phyloP scores from a whole-genome alignment of 2,797 vertebrate species.

The Oreortyx pictus region DNA sequence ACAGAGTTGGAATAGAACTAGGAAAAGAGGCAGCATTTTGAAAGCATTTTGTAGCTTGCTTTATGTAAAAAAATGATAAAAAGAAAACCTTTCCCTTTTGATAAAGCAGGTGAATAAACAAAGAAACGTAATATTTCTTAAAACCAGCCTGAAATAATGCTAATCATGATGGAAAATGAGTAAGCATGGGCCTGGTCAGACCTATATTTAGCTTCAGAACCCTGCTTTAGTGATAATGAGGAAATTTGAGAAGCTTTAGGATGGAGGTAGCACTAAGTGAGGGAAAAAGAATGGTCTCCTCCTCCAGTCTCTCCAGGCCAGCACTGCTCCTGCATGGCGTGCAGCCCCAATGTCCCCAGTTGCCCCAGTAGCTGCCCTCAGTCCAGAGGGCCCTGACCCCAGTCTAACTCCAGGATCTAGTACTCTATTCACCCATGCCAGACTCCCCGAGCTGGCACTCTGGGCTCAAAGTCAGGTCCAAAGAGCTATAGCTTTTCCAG shows the following conservation, averaged over 20 bases:
- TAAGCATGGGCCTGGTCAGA: background rate
- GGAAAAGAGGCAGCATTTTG: background rate
- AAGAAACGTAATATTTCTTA: background rate
- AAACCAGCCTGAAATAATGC: background rate
- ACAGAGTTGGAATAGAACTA: background rate
- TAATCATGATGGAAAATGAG: background rate
- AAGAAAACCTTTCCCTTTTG: background rate
- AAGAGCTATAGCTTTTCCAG: too few relatives aligned
- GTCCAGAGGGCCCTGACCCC: background rate
- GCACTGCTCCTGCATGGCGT: background rate
- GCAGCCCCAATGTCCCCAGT: background rate
- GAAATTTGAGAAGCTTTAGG: background rate
- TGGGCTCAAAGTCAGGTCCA: too few relatives aligned
- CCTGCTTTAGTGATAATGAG: background rate
- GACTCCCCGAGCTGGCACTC: background rate
- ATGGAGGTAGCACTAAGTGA: background rate
- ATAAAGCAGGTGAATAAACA: background rate
- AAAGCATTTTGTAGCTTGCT: background rate
- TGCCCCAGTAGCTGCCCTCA: background rate
- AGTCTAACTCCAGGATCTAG: background rate
- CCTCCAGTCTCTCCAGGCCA: background rate
- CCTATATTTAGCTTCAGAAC: background rate
- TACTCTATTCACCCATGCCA: too few relatives aligned
- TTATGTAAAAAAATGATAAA: background rate
- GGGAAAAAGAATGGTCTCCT: background rate